Evolutionary conservation across 2,797 vertebrate species (phyloP).

Genomic region (Salarias fasciatus): DNA sequence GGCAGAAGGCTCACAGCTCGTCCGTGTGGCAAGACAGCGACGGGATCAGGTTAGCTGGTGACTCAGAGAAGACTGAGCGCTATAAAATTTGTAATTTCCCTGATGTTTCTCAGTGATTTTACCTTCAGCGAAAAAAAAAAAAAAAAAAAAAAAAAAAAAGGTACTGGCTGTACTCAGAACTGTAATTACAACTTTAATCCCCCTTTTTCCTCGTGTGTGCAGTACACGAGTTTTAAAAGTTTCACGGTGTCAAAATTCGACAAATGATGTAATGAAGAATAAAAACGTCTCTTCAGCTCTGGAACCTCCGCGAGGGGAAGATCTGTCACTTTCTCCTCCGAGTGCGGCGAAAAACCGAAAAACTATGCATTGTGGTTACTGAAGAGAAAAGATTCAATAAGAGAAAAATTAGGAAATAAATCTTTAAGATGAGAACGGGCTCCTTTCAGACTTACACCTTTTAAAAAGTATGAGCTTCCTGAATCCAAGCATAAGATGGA

Average conservation of each 20-base stretch:
- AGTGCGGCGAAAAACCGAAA: not conserved
- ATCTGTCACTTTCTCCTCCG: slow-evolving; percentile 24
- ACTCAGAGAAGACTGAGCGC: slow-evolving; percentile 20
- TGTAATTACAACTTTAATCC: too few species aligned
- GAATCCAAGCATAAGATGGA: too few species aligned
- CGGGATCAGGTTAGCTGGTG: slow-evolving; percentile 16
- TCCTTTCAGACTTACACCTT: not conserved
- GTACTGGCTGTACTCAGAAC: slow-evolving; percentile 2
- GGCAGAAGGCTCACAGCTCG: slow-evolving; percentile 38
- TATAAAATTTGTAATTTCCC: slow-evolving; percentile 28
- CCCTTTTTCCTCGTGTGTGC: too few species aligned
- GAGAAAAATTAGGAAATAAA: not conserved
- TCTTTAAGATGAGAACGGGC: too few species aligned
- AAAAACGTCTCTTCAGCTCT: slow-evolving; percentile 16
- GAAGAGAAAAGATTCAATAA: too few species aligned
- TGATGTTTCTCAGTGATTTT: slow-evolving; percentile 26
- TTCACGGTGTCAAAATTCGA: slow-evolving; percentile 2
- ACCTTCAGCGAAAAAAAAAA: slow-evolving; percentile 10
- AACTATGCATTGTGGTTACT: not conserved
- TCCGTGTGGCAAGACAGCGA: slow-evolving; percentile 27
- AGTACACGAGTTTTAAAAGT: not conserved
- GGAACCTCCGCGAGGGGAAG: slow-evolving; percentile 16
- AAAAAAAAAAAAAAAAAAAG: slow-evolving; percentile 12
- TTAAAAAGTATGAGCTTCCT: not conserved
- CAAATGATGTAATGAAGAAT: slow-evolving; percentile 19